A percentile compares a stretch with the other conserved stretches of the same genome.
These are phyloP conservation scores for Cheilosia pagana DNA, from an alignment of 2,888 invertebrate genomes.

Conservation along the genomic window DNA sequence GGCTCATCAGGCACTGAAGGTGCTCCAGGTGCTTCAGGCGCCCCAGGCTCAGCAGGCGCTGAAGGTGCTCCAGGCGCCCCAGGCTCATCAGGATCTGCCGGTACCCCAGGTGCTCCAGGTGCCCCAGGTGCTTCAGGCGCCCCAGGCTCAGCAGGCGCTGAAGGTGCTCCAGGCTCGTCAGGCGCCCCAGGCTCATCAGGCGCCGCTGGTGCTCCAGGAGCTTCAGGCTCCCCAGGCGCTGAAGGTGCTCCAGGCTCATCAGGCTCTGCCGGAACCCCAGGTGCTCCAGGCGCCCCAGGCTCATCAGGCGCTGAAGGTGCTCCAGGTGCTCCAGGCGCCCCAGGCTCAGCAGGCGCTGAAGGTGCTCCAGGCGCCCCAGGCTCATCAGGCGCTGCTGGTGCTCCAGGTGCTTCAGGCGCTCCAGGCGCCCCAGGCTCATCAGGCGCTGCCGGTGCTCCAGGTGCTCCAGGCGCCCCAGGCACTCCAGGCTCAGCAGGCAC, in stretches of 20 bases:
- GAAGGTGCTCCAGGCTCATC: not conserved
- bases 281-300: not conserved
- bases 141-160: slow-evolving; percentile 1
- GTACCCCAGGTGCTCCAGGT: not conserved
- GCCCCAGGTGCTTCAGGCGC: not conserved
- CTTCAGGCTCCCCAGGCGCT: too few relatives aligned
- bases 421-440: not conserved
- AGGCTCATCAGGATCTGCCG: not conserved
- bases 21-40: not conserved
- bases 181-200: slow-evolving; percentile 8
- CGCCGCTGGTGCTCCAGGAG: not conserved
- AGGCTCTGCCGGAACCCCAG: not conserved
- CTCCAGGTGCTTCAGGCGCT: not conserved
- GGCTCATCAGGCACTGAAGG: not conserved
- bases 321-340: not conserved
- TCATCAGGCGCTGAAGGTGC: not conserved
- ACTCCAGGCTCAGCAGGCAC: not conserved
- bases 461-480: not conserved
- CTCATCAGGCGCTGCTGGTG: not conserved
- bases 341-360: not conserved
- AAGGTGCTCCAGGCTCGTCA: not conserved
- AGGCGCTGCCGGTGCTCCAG: not conserved
- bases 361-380: slow-evolving; percentile 6
- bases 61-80: slow-evolving; percentile 2
- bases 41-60: slow-evolving; percentile 1